Evolutionary conservation across 2,888 invertebrate genomes (phyloP).

Genomic region (Fissipunctia ypsillon): DNA sequence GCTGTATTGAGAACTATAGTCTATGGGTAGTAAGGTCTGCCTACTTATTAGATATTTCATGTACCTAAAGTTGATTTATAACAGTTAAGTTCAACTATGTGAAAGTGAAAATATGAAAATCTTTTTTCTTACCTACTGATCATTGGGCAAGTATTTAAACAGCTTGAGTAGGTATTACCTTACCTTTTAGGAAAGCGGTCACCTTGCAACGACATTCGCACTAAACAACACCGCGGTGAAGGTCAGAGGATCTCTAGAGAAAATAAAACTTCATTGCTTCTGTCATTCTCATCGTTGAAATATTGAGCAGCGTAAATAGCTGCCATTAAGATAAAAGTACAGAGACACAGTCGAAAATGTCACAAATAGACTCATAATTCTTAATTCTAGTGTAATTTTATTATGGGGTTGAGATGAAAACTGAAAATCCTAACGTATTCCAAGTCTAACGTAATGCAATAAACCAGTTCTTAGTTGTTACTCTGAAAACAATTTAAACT

Average conservation of each 20-base stretch:
- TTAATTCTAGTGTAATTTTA: conserved; percentile 79
- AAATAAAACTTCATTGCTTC: conserved; percentile 62
- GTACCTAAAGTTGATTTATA: background rate
- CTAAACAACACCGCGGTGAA: conserved; percentile 45
- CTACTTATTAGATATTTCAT: background rate
- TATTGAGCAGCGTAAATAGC: conserved; percentile 75
- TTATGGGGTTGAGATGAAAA: conserved; percentile 80
- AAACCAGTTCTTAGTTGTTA: conserved; percentile 78
- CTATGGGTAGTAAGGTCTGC: background rate
- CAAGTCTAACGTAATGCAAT: conserved; percentile 79
- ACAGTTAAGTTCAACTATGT: background rate
- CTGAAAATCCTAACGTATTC: too few species aligned
- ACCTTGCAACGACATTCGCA: conserved; percentile 51
- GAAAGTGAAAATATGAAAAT: background rate
- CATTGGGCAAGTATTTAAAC: background rate
- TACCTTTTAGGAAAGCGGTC: background rate
- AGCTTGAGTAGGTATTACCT: too few species aligned
- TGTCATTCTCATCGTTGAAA: conserved; percentile 72
- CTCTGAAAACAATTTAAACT: conserved; percentile 88
- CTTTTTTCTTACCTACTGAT: background rate
- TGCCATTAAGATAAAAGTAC: conserved; percentile 77
- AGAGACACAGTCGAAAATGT: conserved; percentile 68
- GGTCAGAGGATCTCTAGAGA: conserved; percentile 46
- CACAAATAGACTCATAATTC: conserved; percentile 77
- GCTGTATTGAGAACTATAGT: background rate